Evolutionary conservation across 2,113 vertebrate genomes (phyloP).

Genomic region (Oxyruncus cristatus): DNA sequence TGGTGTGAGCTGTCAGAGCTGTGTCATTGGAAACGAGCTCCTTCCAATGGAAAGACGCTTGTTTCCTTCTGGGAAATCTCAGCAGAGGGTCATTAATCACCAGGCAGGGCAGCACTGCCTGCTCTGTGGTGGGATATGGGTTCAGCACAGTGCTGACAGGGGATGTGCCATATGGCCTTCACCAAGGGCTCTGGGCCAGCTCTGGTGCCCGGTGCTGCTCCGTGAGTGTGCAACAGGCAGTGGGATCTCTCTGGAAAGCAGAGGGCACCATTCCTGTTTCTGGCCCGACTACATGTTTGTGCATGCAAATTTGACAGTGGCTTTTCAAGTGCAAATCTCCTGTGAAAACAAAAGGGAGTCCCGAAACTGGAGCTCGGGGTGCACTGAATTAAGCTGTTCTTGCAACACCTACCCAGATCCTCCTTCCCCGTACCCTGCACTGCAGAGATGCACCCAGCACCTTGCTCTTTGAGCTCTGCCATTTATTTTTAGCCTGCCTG

Average conservation of each 20-base stretch:
- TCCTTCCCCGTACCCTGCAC: background rate
- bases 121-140: rapidly evolving
- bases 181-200: rapidly evolving
- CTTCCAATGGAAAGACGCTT: background rate
- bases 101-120: background rate
- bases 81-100: background rate
- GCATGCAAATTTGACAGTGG: conserved; percentile 17
- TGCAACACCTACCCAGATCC: background rate
- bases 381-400: background rate
- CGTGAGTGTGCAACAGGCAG: background rate
- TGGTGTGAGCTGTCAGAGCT: background rate
- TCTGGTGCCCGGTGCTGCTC: background rate
- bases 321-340: conserved; percentile 58
- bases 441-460: background rate
- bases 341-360: background rate
- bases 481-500: background rate
- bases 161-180: background rate
- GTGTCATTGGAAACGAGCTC: background rate
- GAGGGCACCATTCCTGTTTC: background rate
- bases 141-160: rapidly evolving
- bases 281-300: background rate
- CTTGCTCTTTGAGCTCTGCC: background rate
- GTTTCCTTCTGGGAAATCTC: background rate
- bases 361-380: background rate
- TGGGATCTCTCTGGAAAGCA: background rate